Base-by-base conservation (phyloP, 2,113 vertebrate species). In the Toxotes chatareus region DNA sequence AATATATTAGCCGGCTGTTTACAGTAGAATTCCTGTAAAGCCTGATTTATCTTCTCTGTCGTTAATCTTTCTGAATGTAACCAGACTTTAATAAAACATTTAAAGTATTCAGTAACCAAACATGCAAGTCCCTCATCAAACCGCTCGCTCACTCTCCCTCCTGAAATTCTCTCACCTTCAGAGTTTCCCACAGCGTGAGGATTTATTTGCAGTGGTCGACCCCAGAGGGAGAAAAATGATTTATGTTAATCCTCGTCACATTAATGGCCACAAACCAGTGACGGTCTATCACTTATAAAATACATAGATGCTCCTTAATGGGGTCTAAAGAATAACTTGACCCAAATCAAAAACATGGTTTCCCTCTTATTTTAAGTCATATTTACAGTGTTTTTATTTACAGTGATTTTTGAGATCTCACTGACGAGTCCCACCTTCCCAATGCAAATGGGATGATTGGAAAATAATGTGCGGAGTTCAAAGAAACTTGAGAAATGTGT, bases 61-160 rank as follows among this genome's bases (percentile, higher is more conserved):
- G 42, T 38, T 70, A 59, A 71, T 63, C 34, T 65, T 19, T 16
- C 51, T 49, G 32, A 13, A 42, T 62, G 44, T 12, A 40, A 38
- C 27, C 31, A 71, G 11, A 82, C 34, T 17, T 65, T 71, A 64
- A 53, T n/a, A 38, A 65, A 66, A 59, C 42, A 31, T 19, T 31
- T 3, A 13, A 32, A 47, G 2, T 16, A 16, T 23, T 12, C 7
- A 3, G n/a, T 7, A 53, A 32, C 27, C 7, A 36, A 47, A 68
- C 27, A 64, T 5, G 8, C 21, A 51, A 27, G 46, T 36, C 31
- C 10, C 3, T 63, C 38, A 57, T 68, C 34, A 61, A 5, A 60
- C 51, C 27, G 63, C 55, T 69, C n/a, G 14, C 46, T 68, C 64
- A 31, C 32, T 46, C 67, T 55, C 55, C n/a, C 42, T 59, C 7